A percentile compares a stretch with the other conserved stretches of the same genome.
phyloP scores from a whole-genome alignment of 2,113 vertebrate genomes.

The Vicugna pacos region DNA sequence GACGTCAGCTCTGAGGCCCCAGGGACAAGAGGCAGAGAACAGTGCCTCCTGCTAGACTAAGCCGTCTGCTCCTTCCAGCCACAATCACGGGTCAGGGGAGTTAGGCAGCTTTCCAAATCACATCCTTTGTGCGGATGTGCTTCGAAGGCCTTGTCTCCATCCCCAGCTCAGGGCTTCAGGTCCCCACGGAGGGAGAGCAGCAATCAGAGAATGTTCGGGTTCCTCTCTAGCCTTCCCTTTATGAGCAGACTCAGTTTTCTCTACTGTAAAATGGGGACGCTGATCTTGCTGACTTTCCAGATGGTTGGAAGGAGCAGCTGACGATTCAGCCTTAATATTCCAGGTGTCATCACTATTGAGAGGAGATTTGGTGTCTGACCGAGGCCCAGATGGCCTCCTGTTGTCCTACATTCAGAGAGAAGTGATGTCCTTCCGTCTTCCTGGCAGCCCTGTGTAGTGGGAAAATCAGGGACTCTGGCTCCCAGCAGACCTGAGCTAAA shows the following conservation, averaged over 20 bases:
- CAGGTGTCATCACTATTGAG: fast-evolving
- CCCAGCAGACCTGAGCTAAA: neutral
- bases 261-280: neutral
- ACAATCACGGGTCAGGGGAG: fast-evolving
- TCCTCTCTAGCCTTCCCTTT: neutral
- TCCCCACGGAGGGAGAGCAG: fast-evolving
- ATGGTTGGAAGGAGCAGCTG: neutral
- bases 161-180: too few species aligned
- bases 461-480: fast-evolving
- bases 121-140: fast-evolving
- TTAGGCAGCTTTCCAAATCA: fast-evolving
- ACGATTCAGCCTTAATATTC: fast-evolving
- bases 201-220: neutral
- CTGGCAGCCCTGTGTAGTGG: fast-evolving
- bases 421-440: fast-evolving
- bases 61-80: neutral
- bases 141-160: neutral
- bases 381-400: fast-evolving
- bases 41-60: fast-evolving
- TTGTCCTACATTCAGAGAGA: neutral
- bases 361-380: neutral
- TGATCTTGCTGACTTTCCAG: neutral
- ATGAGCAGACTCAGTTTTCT: neutral
- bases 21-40: neutral
- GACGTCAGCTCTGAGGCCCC: neutral